Percentiles rank a stretch among this genome's conserved stretches.
phyloP scores from a whole-genome alignment of 64 coral and sea anemone species.

The Actinia tenebrosa region DNA sequence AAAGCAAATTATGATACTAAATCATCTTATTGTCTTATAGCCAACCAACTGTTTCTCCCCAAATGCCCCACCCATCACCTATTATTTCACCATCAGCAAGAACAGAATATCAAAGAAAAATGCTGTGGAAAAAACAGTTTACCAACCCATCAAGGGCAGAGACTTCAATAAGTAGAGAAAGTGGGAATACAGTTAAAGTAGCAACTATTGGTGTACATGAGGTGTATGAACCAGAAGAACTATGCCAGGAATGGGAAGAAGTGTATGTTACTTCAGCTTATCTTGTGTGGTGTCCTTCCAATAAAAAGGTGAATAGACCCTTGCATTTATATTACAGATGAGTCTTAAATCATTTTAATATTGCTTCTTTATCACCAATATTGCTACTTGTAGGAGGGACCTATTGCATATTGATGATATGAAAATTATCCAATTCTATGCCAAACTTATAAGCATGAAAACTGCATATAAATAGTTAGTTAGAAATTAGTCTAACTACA shows the following conservation, averaged over 20 bases:
- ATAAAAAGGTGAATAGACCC: constrained; percentile 46
- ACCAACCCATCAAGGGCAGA: not conserved
- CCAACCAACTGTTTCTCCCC: not conserved
- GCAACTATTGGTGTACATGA: constrained; percentile 77
- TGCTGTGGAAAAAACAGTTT: constrained; percentile 74
- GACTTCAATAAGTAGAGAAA: not conserved
- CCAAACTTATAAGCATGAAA: no score
- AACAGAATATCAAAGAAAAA: constrained; percentile 72
- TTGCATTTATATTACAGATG: not conserved
- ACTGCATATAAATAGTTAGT: no score
- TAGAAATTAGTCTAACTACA: no score
- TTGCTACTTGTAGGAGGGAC: not conserved
- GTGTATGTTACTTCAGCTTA: constrained; percentile 88
- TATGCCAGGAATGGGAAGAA: constrained; percentile 80
- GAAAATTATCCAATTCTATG: no score
- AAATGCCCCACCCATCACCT: constrained; percentile 47
- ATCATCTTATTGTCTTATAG: not conserved
- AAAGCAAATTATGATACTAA: no score
- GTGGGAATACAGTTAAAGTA: constrained; percentile 16
- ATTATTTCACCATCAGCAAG: constrained; percentile 42
- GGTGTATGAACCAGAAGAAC: constrained; percentile 87
- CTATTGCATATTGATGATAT: no score
- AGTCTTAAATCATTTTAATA: not conserved
- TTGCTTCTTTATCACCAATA: not conserved
- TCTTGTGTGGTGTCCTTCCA: constrained; percentile 93